Evolutionary conservation across 1,140 invertebrate species (phyloP).

Genomic region (Drosophila virilis): DNA sequence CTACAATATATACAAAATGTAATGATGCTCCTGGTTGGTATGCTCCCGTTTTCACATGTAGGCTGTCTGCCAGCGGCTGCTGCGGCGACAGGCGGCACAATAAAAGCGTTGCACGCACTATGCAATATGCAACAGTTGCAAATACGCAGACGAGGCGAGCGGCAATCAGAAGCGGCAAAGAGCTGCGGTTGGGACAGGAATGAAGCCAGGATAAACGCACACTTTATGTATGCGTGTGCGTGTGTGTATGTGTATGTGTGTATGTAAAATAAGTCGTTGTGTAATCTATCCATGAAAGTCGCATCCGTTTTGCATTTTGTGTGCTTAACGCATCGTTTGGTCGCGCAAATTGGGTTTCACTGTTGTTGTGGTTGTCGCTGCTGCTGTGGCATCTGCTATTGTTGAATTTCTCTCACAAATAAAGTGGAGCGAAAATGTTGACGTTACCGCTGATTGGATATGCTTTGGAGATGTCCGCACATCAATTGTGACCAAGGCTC

Average conservation of each 20-base stretch:
- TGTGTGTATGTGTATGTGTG: not conserved
- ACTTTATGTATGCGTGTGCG: slow-evolving; percentile 12
- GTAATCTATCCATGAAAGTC: slow-evolving; percentile 73
- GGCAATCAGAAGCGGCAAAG: not conserved
- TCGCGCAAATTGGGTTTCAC: slow-evolving; percentile 65
- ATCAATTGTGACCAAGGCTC: slow-evolving; percentile 20
- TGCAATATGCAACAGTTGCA: slow-evolving; percentile 73
- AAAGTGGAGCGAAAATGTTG: slow-evolving; percentile 28
- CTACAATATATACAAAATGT: slow-evolving; percentile 16
- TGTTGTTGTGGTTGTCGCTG: slow-evolving; percentile 41
- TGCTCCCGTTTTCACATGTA: slow-evolving; percentile 29
- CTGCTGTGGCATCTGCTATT: slow-evolving; percentile 14
- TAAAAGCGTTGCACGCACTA: slow-evolving; percentile 59
- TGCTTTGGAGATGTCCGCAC: slow-evolving; percentile 41
- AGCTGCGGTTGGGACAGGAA: not conserved
- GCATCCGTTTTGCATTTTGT: slow-evolving; percentile 73
- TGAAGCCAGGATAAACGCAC: slow-evolving; percentile 14
- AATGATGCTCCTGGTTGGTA: slow-evolving; percentile 29
- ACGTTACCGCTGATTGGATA: slow-evolving; percentile 39
- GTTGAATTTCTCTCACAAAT: slow-evolving; percentile 14
- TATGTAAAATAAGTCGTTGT: slow-evolving; percentile 50
- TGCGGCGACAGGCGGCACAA: slow-evolving; percentile 45
- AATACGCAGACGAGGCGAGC: slow-evolving; percentile 35
- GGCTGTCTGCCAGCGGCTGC: slow-evolving; percentile 30
- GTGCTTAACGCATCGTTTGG: slow-evolving; percentile 73